Evolutionary conservation across 2,888 invertebrate species (phyloP).

Genomic region (Nycteola revayana): DNA sequence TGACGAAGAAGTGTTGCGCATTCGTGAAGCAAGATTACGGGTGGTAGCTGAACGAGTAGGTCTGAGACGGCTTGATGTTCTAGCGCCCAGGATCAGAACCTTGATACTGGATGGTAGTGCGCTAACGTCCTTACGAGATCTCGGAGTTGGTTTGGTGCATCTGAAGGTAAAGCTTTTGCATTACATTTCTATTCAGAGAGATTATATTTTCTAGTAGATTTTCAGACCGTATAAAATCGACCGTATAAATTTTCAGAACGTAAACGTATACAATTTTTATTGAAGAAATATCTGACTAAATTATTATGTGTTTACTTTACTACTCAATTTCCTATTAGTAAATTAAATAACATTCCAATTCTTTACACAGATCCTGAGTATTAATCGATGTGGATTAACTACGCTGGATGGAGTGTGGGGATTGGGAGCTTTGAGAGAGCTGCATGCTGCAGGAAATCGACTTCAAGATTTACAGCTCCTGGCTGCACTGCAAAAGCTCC

Average conservation of each 20-base stretch:
- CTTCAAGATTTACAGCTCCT: slow-evolving; percentile 84
- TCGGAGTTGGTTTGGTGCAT: slow-evolving; percentile 84
- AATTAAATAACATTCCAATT: too few species aligned
- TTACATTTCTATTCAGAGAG: too few species aligned
- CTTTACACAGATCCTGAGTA: slow-evolving; percentile 60
- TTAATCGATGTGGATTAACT: slow-evolving; percentile 84
- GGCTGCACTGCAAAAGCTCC: slow-evolving; percentile 80
- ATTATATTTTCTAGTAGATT: too few species aligned
- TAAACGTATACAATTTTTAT: too few species aligned
- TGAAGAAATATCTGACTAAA: too few species aligned
- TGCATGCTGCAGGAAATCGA: slow-evolving; percentile 84
- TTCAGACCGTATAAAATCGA: too few species aligned
- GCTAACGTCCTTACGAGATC: slow-evolving; percentile 84
- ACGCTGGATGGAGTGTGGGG: slow-evolving; percentile 87
- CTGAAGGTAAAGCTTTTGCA: slow-evolving; percentile 65
- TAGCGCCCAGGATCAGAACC: slow-evolving; percentile 83
- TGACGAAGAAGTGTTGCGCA: slow-evolving; percentile 67
- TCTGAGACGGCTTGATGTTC: slow-evolving; percentile 83
- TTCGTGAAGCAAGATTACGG: slow-evolving; percentile 82
- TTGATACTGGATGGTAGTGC: slow-evolving; percentile 86
- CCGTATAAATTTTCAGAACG: too few species aligned
- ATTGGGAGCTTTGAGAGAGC: slow-evolving; percentile 81
- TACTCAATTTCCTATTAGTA: too few species aligned
- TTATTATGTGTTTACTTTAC: too few species aligned
- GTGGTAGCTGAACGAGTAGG: slow-evolving; percentile 85